Evolutionary conservation across 2,888 invertebrate genomes (phyloP).

Genomic region (Tromatobia lineatoria): DNA sequence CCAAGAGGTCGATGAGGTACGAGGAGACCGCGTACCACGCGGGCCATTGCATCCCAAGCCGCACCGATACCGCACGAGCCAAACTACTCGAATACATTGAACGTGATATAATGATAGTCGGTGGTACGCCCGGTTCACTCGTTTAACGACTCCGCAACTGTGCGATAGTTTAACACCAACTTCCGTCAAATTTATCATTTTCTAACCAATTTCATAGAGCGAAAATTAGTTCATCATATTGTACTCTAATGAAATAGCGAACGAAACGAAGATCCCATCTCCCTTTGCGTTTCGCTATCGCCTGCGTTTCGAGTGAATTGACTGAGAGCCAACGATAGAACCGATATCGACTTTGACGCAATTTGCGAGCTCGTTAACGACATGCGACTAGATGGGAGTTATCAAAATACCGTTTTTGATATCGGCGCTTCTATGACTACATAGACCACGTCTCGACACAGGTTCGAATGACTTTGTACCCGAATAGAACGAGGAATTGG

Average conservation of each 20-base stretch:
- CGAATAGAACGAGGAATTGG: not conserved
- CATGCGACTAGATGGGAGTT: not conserved
- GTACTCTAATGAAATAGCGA: not conserved
- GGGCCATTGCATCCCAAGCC: constrained; percentile 5
- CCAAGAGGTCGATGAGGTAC: not conserved
- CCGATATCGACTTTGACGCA: constrained; percentile 45
- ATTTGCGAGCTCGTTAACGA: constrained; percentile 45
- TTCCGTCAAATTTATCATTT: not conserved
- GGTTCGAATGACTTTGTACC: constrained; percentile 3
- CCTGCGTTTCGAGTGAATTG: not conserved
- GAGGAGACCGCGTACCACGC: constrained; percentile 25
- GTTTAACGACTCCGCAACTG: not conserved
- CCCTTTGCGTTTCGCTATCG: not conserved
- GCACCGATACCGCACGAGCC: not conserved
- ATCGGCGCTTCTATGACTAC: not conserved
- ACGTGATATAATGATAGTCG: not conserved
- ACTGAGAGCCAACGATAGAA: constrained; percentile 28
- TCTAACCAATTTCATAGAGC: not conserved
- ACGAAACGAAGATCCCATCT: too few species aligned
- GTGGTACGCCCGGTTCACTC: not conserved
- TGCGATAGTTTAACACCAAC: not conserved
- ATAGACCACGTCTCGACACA: not conserved
- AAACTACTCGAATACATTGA: constrained; percentile 17
- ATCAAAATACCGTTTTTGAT: constrained; percentile 14
- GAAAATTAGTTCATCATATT: not conserved